Conservation (phyloP, 2,113 vertebrate genomes). For the Perca fluviatilis region DNA sequence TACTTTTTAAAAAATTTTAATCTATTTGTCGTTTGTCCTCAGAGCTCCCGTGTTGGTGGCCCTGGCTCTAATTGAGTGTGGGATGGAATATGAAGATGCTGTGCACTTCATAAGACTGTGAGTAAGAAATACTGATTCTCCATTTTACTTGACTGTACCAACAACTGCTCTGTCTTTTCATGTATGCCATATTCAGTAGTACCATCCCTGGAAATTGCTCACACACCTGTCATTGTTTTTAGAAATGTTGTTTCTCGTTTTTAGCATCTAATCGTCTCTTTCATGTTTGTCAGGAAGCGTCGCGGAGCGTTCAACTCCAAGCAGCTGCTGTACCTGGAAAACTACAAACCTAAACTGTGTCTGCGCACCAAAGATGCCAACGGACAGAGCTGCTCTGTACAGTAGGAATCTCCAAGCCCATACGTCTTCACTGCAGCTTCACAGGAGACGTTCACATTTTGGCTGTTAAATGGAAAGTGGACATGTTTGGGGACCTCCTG, state of each 20-base stretch:
- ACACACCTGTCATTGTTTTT: background rate
- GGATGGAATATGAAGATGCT: conserved; percentile 99
- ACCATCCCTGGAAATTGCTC: background rate
- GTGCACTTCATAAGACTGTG: conserved; percentile 98
- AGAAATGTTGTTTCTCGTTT: background rate
- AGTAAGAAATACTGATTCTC: conserved; percentile 73
- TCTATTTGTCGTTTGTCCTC: conserved; percentile 26
- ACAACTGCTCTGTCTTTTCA: background rate
- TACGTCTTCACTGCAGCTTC: conserved; percentile 10
- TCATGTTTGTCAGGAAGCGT: conserved; percentile 87
- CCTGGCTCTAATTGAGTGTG: conserved; percentile 96
- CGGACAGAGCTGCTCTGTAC: conserved; percentile 87
- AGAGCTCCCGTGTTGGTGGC: conserved; percentile 98
- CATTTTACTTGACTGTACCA: background rate
- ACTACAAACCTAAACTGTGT: conserved; percentile 96
- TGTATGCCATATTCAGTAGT: background rate
- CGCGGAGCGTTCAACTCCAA: conserved; percentile 98
- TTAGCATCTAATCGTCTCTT: background rate
- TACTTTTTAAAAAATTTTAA: too few species aligned
- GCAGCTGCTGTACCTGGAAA: conserved; percentile 98
- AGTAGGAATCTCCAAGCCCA: conserved; percentile 59
- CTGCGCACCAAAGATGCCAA: conserved; percentile 95
- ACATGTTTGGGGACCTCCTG: background rate
- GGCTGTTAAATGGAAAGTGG: background rate
- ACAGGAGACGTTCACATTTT: background rate